Evolutionary conservation across 2,113 vertebrate species (phyloP).

Genomic region (Recurvirostra avosetta): DNA sequence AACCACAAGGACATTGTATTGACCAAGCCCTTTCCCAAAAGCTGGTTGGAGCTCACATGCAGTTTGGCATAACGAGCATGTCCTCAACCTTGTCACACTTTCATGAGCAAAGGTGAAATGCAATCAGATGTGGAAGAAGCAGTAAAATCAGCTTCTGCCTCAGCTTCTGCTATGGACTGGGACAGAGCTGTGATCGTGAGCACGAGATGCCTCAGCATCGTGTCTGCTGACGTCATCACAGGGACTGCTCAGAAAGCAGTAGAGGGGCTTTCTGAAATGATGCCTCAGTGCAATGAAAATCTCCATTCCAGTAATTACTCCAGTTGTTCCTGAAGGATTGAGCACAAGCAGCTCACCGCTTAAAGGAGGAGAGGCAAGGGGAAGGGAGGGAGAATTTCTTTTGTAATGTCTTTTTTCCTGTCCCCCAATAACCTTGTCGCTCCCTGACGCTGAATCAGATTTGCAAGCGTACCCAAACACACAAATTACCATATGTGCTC

Average conservation of each 20-base stretch:
- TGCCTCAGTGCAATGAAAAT: not conserved
- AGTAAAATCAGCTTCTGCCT: not conserved
- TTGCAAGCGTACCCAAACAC: not conserved
- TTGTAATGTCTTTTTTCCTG: not conserved
- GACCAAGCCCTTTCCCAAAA: not conserved
- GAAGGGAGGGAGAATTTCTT: not conserved
- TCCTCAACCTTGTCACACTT: not conserved
- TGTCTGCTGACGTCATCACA: not conserved
- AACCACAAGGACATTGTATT: not conserved
- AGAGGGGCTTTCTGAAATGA: not conserved
- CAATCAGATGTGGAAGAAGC: not conserved
- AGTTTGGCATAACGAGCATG: not conserved
- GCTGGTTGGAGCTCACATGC: not conserved
- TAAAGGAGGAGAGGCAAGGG: not conserved
- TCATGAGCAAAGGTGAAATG: not conserved
- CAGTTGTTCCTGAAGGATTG: not conserved
- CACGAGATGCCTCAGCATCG: not conserved
- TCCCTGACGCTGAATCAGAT: not conserved
- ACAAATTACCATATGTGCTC: conserved; percentile 24
- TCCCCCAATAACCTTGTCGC: not conserved
- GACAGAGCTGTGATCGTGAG: not conserved
- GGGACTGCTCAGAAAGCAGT: not conserved
- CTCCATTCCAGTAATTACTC: not conserved
- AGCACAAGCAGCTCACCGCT: not conserved
- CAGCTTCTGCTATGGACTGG: not conserved